Conservation (phyloP, 2,797 vertebrate genomes). For the Loriculus beryllinus region DNA sequence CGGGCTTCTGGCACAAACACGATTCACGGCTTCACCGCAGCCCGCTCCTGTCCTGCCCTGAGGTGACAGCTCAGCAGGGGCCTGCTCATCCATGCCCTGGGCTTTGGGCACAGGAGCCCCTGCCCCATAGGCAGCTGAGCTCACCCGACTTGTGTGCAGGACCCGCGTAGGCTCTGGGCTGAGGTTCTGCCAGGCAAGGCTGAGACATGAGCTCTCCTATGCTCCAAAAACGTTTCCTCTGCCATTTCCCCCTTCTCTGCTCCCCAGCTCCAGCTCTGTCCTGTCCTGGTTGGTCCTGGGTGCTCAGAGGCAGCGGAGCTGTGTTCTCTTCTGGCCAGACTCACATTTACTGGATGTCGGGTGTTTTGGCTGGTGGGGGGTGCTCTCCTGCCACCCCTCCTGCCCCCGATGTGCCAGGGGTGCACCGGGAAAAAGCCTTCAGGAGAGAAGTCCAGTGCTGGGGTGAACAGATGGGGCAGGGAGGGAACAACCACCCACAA, state of each 20-base stretch:
- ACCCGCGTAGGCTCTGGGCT: not conserved
- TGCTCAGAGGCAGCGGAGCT: not conserved
- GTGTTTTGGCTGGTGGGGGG: not conserved
- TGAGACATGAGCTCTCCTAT: not conserved
- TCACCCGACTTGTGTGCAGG: not conserved
- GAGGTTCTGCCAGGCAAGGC: not conserved
- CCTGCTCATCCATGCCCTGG: not conserved
- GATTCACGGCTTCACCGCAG: not conserved
- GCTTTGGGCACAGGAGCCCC: rapidly evolving
- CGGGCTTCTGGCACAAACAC: not conserved
- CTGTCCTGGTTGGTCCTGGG: not conserved
- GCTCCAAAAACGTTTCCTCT: not conserved
- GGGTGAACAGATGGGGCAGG: not conserved
- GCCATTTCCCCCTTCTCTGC: not conserved
- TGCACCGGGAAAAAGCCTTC: not conserved
- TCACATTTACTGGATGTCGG: not conserved
- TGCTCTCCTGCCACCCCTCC: not conserved
- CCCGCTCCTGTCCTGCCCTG: not conserved
- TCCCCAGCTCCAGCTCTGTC: not conserved
- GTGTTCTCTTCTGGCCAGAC: not conserved
- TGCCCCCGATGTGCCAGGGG: not conserved
- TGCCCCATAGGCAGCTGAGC: not conserved
- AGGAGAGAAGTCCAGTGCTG: not conserved
- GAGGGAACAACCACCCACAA: not conserved
- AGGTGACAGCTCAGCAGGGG: not conserved